Conservation (phyloP, 2,797 vertebrate species). For the Petrocephalus sullivani region DNA sequence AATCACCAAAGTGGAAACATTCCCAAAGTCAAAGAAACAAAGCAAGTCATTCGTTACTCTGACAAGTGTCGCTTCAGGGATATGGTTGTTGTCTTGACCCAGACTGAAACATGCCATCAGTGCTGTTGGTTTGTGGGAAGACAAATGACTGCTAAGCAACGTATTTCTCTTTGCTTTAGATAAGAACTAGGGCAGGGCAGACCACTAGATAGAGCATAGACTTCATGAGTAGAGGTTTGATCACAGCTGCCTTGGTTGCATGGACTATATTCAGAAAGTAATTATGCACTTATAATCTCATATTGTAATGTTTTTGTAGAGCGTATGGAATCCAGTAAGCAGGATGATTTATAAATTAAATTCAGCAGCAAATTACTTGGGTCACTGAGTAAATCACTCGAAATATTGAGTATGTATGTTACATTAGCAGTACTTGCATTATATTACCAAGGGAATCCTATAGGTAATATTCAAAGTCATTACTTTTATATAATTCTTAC, state of each 20-base stretch:
- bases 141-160: not conserved
- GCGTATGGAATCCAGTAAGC: not conserved
- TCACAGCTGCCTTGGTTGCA: not conserved
- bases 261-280: not conserved
- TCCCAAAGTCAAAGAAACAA: not conserved
- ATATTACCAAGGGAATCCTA: not conserved
- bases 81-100: not conserved
- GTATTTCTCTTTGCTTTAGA: not conserved
- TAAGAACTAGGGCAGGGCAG: not conserved
- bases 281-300: not conserved
- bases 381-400: not conserved
- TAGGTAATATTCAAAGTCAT: not conserved
- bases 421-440: not conserved
- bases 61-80: constrained; percentile 9
- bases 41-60: not conserved
- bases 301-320: not conserved
- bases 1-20: not conserved
- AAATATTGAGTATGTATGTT: not conserved
- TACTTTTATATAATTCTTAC: not conserved
- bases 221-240: not conserved
- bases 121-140: not conserved
- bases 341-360: not conserved
- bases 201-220: not conserved
- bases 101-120: not conserved
- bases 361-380: not conserved